Base-by-base conservation (phyloP, 2,113 vertebrate species). In the Aldabrachelys gigantea region DNA sequence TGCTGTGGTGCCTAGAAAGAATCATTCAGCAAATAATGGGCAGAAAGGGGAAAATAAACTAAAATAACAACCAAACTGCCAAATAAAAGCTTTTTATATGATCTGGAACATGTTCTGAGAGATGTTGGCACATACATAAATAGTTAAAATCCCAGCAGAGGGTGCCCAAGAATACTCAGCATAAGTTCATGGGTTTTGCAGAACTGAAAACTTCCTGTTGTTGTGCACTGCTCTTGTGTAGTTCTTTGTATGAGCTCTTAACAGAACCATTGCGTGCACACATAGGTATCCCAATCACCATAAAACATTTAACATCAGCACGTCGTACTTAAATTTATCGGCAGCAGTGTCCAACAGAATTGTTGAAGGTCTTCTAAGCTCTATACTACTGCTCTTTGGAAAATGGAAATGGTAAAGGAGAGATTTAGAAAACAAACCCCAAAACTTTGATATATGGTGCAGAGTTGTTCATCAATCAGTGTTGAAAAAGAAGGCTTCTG, bases 401-500 rank as follows among this genome's bases (percentile, higher is more conserved):
- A 84, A 5, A 6, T 1, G 8, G 85, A 31, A 81, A 69, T n/a
- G 62, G 17, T 69, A 69, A n/a, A 21, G 35, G 14, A n/a, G 62
- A 19, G 21, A 52, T 22, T 75, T 72, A 85, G 56, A 92, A 80
- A 1, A 35, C 24, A 12, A 1, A 54, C 2, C 1, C 81, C 29
- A 31, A 22, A 44, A 83, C 27, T 7, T 29, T 44, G 38, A 29
- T 16, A 22, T 62, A 47, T 38, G 90, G 38, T 82, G 90, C 12
- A 53, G 62, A 29, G 1, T 31, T 85, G 0, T 0, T 88, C 82
- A 31, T 2, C 89, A 1, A 21, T 14, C 24, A 25, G 1, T 0
- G 13, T 83, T 25, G 8, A 24, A 24, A 47, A 59, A 2, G 17
- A 0, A 69, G 0, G 10, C 56, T 88, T 87, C 2, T 50, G 3